Evolutionary conservation across 2,113 vertebrate species (phyloP), one percentile per base, ranked within the genome.

Genomic region (Dicrurus megarhynchus): DNA sequence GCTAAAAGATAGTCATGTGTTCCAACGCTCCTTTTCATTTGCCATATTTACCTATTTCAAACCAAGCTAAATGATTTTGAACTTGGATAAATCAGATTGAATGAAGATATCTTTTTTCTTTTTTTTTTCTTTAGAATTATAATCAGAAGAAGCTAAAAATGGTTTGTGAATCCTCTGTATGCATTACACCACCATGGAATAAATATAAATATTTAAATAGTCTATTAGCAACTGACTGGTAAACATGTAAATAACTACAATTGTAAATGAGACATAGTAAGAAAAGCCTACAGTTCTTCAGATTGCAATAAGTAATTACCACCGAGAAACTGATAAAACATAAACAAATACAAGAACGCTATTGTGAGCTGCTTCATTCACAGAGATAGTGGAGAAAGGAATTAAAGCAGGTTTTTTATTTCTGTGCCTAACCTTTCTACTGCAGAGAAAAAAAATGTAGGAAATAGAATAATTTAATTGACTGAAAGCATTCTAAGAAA

Each of bases 131-230:
- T 3, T 56, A 67, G 26, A 35, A 52, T 32, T 65, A 18, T 32
- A 70, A 39, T 46, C 13, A 46, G 47, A 84, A 56, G 23, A 30
- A 61, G 8, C 2, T 41, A 47, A 49, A 76, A 74, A n/a, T 81
- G 0, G 21, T 59, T 27, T 68, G 27, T 84, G 26, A 44, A 46
- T 52, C 8, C 84, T 88, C 37, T 61, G 21, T 59, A 70, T 81
- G 18, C 39, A 42, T 76, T 61, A 81, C n/a, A 64, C 9, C 14
- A 37, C 15, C 18, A 44, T 33, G 44, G 63, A 52, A 60, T 91
- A 78, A 41, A 69, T 76, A 74, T 39, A 53, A 92, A 89, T 95
- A 95, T 96, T 95, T 80, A 90, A 94, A 68, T 88, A 75, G 35
- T 87, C 37, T 85, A 44, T 87, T 55, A 76, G 92, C 89, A 93